These are phyloP conservation scores for Machimus atricapillus DNA, from an alignment of 2,888 invertebrate genomes.

Conservation along the genomic window DNA sequence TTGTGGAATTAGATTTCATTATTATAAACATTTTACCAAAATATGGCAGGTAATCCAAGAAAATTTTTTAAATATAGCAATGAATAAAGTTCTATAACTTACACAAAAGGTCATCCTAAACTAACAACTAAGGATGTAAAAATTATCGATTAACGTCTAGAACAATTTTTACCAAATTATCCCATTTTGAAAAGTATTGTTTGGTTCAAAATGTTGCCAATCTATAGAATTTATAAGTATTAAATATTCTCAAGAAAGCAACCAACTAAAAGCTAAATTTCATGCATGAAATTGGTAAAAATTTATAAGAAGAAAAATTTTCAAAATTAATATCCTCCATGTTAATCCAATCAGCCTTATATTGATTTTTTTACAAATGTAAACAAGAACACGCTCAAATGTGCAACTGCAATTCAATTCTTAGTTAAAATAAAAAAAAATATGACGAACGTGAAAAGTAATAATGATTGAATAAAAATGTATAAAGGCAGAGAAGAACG, in stretches of 20 bases:
- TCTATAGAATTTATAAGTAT: not conserved
- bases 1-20: no score
- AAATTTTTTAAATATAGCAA: no score
- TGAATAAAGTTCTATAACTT: no score
- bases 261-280: not conserved
- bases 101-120: no score
- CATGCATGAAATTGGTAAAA: not conserved
- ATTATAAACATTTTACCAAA: no score
- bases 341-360: not conserved
- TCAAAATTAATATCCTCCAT: not conserved
- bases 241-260: not conserved
- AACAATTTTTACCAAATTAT: no score
- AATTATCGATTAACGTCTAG: no score
- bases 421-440: not conserved
- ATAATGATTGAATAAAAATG: not conserved
- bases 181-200: no score
- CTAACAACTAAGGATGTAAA: no score
- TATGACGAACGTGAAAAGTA: not conserved
- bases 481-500: not conserved
- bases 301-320: not conserved
- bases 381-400: constrained; percentile 44
- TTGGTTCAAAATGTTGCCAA: not conserved
- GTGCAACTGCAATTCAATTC: constrained; percentile 50
- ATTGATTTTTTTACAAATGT: not conserved
- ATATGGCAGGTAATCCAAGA: no score